Conservation (phyloP, 2,797 vertebrate genomes). For the Furcifer pardalis region DNA sequence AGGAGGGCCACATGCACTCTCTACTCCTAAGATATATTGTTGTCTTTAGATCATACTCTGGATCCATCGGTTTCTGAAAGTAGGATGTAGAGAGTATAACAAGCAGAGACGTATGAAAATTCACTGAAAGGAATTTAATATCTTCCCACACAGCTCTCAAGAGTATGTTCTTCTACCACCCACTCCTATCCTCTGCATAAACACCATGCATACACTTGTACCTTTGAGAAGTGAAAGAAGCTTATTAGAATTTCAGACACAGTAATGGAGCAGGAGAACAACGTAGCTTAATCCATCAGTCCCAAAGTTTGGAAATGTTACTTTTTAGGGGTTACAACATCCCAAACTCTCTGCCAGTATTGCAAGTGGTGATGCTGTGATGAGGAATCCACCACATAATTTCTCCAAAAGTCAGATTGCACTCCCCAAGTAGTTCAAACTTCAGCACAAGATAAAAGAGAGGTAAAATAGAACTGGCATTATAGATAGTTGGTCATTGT, state of each 20-base stretch:
- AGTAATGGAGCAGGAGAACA: not conserved
- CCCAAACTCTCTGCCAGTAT: no score
- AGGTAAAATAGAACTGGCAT: no score
- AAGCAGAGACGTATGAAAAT: not conserved
- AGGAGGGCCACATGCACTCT: not conserved
- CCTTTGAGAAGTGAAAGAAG: not conserved
- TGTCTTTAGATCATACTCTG: not conserved
- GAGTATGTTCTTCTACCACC: not conserved
- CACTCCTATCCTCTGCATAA: not conserved
- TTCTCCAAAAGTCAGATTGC: no score
- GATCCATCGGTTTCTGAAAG: not conserved
- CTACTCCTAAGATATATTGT: not conserved
- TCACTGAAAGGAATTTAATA: not conserved
- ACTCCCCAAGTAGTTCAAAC: no score
- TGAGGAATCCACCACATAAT: no score
- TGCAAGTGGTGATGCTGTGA: no score
- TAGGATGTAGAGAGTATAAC: not conserved
- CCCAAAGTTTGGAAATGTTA: not conserved
- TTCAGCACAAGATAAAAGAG: not conserved
- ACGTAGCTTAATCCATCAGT: not conserved
- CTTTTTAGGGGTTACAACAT: no score
- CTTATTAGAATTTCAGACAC: not conserved
- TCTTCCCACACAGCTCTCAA: not conserved
- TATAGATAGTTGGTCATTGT: no score
- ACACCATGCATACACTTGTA: not conserved